Conservation (phyloP, 2,113 vertebrate species). For the Arvicanthis niloticus region DNA sequence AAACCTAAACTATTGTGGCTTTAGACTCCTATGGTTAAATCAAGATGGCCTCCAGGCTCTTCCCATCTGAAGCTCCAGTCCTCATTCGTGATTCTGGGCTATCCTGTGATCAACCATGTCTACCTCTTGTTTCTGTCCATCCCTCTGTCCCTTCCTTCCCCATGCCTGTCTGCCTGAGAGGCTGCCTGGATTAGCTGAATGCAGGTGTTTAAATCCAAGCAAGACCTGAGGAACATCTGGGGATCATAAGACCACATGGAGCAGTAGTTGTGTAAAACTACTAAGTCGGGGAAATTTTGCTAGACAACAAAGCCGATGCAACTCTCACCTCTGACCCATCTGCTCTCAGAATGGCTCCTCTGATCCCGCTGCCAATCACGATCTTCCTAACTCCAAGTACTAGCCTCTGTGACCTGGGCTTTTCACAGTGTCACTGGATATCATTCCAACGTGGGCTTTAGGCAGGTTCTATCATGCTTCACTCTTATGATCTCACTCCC, state of each 20-base stretch:
- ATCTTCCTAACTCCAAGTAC: background rate
- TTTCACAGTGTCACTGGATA: background rate
- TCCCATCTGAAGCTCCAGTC: background rate
- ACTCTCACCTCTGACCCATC: background rate
- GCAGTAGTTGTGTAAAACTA: background rate
- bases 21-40: background rate
- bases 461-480: background rate
- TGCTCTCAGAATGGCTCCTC: background rate
- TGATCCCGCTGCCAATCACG: background rate
- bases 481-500: no score
- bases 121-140: background rate
- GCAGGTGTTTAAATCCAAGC: background rate
- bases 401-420: background rate
- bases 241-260: background rate
- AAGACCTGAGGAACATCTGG: background rate
- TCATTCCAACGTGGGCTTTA: background rate
- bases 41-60: background rate
- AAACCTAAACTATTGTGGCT: background rate
- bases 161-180: background rate
- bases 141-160: no score
- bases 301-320: background rate
- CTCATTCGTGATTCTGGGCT: background rate
- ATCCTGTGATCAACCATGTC: background rate
- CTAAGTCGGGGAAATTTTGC: background rate
- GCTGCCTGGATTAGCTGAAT: background rate